Conservation (phyloP, 1,140 invertebrate species). For the Mizuhopecten yessoensis region DNA sequence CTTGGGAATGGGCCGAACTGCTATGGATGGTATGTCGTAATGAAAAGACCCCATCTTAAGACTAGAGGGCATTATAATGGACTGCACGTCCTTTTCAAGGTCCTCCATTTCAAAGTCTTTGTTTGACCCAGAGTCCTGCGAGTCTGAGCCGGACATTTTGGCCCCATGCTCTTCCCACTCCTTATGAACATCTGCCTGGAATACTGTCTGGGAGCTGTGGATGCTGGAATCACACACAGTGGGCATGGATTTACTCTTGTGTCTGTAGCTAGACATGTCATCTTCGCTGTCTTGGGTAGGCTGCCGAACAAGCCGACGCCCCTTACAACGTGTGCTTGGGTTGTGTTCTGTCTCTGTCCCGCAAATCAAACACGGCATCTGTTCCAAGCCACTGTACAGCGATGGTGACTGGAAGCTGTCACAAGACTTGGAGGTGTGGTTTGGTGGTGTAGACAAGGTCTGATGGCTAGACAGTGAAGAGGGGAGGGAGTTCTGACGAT, state of each 20-base stretch:
- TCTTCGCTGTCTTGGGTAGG: conserved; percentile 58
- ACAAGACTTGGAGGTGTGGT: conserved; percentile 73
- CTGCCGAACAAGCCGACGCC: conserved; percentile 56
- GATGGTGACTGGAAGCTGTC: conserved; percentile 69
- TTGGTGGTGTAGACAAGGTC: conserved; percentile 61
- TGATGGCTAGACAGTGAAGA: conserved; percentile 76
- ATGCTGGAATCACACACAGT: conserved; percentile 67
- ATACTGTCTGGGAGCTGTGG: conserved; percentile 75
- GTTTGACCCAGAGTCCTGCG: conserved; percentile 71
- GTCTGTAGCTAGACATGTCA: conserved; percentile 48
- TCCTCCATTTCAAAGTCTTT: conserved; percentile 71
- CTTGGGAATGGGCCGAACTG: background rate
- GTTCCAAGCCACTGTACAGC: conserved; percentile 53
- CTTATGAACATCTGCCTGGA: conserved; percentile 79
- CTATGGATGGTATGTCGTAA: background rate
- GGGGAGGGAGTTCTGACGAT: conserved; percentile 74
- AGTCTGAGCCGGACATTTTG: conserved; percentile 62
- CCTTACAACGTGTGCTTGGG: conserved; percentile 58
- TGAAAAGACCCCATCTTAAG: conserved; percentile 14
- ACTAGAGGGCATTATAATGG: conserved; percentile 71
- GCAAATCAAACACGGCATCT: conserved; percentile 65
- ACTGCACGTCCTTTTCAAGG: conserved; percentile 74
- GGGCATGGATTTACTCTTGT: conserved; percentile 73
- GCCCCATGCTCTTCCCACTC: conserved; percentile 74
- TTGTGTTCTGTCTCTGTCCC: conserved; percentile 59